Percentiles rank a stretch among this genome's conserved stretches.
phyloP scores from a whole-genome alignment of 2,113 vertebrate genomes.

The Egretta garzetta region DNA sequence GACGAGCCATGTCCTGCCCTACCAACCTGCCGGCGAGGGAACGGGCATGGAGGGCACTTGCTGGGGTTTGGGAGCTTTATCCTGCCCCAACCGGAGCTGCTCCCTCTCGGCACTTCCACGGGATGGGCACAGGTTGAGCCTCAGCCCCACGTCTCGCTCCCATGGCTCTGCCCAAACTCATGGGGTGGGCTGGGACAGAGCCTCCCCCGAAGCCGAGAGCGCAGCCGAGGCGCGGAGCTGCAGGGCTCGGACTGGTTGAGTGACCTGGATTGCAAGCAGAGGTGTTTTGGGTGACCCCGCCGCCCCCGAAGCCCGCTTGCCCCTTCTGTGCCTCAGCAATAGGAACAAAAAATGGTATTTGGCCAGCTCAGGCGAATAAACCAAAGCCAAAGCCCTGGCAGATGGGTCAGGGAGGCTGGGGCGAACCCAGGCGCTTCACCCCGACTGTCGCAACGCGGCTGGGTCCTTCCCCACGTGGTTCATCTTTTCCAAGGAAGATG shows the following conservation, averaged over 20 bases:
- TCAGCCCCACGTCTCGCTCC: background rate
- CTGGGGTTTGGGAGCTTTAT: background rate
- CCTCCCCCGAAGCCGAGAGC: too few relatives aligned
- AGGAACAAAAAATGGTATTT: accelerated
- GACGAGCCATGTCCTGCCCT: accelerated
- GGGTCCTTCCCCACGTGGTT: accelerated
- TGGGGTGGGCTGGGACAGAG: background rate
- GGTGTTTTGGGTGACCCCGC: accelerated
- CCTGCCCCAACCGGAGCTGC: background rate
- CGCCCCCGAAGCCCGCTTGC: accelerated
- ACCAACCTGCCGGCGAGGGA: accelerated
- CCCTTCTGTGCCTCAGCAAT: background rate
- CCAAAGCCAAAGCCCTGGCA: background rate
- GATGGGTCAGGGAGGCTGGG: background rate
- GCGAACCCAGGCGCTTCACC: accelerated
- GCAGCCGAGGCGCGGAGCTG: accelerated
- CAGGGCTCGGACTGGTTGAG: accelerated
- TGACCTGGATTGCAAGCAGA: accelerated
- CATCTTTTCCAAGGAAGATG: accelerated
- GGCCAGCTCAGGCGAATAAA: background rate
- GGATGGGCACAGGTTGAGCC: accelerated
- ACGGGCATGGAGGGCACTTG: accelerated
- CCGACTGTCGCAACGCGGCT: accelerated
- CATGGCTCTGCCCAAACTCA: accelerated
- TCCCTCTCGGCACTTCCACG: background rate